Percentiles rank a stretch among this genome's conserved stretches.
phyloP scores from a whole-genome alignment of 2,888 invertebrate genomes.

The Deilephila porcellus region DNA sequence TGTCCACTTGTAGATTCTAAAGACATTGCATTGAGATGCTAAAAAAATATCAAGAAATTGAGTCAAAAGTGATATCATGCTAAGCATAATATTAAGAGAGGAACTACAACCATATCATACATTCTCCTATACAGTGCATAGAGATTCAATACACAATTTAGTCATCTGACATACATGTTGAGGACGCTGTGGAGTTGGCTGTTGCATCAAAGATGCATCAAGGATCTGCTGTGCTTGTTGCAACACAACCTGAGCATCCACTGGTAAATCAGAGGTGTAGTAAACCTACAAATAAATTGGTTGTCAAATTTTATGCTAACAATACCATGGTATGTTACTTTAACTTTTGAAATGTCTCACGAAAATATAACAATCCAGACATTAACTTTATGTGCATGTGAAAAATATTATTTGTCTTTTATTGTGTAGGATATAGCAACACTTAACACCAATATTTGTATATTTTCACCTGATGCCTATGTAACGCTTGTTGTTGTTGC shows the following conservation, averaged over 20 bases:
- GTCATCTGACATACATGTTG: conserved; percentile 81
- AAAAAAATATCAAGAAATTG: conserved; percentile 1
- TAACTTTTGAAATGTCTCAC: no score
- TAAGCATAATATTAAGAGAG: conserved; percentile 58
- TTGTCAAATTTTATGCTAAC: conserved; percentile 45
- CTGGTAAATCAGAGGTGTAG: conserved; percentile 83
- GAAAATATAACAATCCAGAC: not conserved
- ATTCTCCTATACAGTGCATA: conserved; percentile 55
- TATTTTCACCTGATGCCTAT: conserved; percentile 56
- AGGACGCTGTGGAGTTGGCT: conserved; percentile 78
- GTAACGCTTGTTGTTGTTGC: conserved; percentile 61
- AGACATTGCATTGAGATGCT: not conserved
- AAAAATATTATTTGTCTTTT: not conserved
- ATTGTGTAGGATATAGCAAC: not conserved
- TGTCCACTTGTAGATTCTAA: not conserved
- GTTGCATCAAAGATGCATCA: conserved; percentile 84
- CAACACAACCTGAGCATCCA: conserved; percentile 84
- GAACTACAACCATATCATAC: conserved; percentile 54
- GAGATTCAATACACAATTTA: conserved; percentile 57
- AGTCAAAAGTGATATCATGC: conserved; percentile 55
- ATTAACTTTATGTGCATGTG: not conserved
- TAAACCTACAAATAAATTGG: conserved; percentile 83
- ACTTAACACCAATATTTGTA: not conserved
- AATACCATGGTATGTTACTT: conserved; percentile 28
- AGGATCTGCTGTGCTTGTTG: conserved; percentile 84